A percentile compares a stretch with the other conserved stretches of the same genome.
Evolutionary conservation across 1,140 invertebrate genomes (phyloP).

Genomic region (Elysia chlorotica): DNA sequence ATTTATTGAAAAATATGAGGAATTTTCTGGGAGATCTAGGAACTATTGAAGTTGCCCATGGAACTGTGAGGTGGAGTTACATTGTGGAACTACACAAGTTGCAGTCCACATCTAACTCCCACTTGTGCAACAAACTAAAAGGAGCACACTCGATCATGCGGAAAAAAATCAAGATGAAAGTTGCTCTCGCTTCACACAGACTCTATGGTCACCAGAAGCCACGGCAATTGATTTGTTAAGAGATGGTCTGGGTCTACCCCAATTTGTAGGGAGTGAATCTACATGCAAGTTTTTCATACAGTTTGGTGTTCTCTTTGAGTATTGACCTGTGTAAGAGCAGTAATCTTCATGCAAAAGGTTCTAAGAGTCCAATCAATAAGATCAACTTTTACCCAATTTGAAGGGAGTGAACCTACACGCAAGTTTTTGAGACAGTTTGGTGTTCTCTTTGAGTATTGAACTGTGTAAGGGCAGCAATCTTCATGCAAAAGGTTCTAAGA

Average conservation of each 20-base stretch:
- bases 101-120: background rate
- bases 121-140: slow-evolving; percentile 1
- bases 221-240: background rate
- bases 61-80: background rate
- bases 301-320: background rate
- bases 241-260: background rate
- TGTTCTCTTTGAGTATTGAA: slow-evolving; percentile 3
- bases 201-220: background rate
- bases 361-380: no score
- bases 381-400: no score
- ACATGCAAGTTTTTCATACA: background rate
- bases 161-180: background rate
- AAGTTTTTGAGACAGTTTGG: background rate
- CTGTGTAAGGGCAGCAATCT: background rate
- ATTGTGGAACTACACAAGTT: background rate
- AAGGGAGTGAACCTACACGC: background rate
- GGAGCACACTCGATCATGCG: background rate
- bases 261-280: background rate
- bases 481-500: no score
- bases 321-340: background rate
- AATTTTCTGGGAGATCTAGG: background rate
- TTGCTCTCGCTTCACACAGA: background rate
- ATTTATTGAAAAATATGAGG: slow-evolving; percentile 5
- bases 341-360: no score
- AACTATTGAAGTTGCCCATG: background rate